Evolutionary conservation across 1,140 invertebrate genomes (phyloP), one percentile per base, ranked within the genome.

Genomic region (Drosophila murphyi): DNA sequence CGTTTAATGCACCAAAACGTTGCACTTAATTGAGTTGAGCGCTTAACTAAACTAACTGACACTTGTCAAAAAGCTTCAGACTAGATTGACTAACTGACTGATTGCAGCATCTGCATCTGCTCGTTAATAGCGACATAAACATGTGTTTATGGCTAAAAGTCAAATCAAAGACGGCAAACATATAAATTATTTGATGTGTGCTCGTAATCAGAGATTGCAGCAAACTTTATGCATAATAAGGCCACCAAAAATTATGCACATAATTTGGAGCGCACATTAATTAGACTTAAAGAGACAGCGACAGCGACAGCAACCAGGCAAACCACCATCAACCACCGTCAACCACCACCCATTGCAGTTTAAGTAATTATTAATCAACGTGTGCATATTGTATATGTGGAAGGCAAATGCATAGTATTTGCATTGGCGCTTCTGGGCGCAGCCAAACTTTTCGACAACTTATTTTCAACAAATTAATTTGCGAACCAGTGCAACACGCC

Each of bases 381-480:
- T 60, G 37, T 37, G 60, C 57, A 72, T 39, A 56, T 28, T 7
- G 35, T 37, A 7, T 41, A 52, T 57, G 65, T 52, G 34, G 32
- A 35, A 43, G 59, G 56, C 32, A 45, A 70, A 67, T 64, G 72
- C 31, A 54, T 35, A 80, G 68, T 67, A 67, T 62, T 68, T 39
- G 57, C 72, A 68, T 64, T 69, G 64, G 29, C 55, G 54, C 39
- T 54, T 50, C 20, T 20, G 20, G 43, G 51, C 62, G 51, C 56
- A 20, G 37, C 47, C 76, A 90, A 20, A 82, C 79, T 82, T 88
- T 91, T 81, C 78, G 63, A 77, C 76, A 91, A 91, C 83, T 91
- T 91, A 78, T 91, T 85, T 88, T 88, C 78, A 91, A 82, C 88
- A 91, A 91, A 91, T 91, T 91, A 91, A 91, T 91, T 90, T 88